Base-by-base conservation (phyloP, 2,113 vertebrate species). In the Ophiodon elongatus region DNA sequence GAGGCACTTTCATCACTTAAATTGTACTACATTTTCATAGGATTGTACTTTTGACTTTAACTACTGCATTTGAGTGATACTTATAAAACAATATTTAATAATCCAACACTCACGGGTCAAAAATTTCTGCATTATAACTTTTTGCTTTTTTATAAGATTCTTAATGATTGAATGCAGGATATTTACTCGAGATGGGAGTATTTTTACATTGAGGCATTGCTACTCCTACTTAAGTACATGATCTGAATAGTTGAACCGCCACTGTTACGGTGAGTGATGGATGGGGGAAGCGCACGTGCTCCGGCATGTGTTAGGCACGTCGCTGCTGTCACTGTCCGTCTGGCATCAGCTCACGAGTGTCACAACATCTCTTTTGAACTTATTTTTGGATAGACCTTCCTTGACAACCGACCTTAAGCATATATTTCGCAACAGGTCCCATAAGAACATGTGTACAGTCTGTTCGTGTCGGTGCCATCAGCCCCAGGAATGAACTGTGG, bases 361-460 rank as follows among this genome's bases (percentile, higher is more conserved):
- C 84, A 90, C 72, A 80, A 63, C 82, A 33, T 50, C 47, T 78
- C 81, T 84, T 91, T 87, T 88, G 39, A 91, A 87, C 72, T 91
- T 95, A 94, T 95, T 95, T 93, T 92, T 93, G 89, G 93, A 82
- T 2, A 54, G 64, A 63, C 45, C 84, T 79, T 88, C 67, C 86
- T 50, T 84, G 80, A 85, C 91, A 85, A 88, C 80, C 1, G 43
- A 73, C 25, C 56, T 54, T 78, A 77, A 54, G 25, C 27, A 15
- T 35, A 29, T 57, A 60, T 59, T 50, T 54, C 8, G 2, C 52
- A 72, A 65, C 72, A 59, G 45, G 45, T 63, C 52, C 50, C 9
- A 56, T 19, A 27, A 27, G 23, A 70, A 50, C 65, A 76, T 45
- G 64, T 17, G 4, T 57, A 33, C 60, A 47, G 71, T 45, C 63